Base-by-base conservation (phyloP, 2,797 vertebrate genomes). In the Ceryle rudis region DNA sequence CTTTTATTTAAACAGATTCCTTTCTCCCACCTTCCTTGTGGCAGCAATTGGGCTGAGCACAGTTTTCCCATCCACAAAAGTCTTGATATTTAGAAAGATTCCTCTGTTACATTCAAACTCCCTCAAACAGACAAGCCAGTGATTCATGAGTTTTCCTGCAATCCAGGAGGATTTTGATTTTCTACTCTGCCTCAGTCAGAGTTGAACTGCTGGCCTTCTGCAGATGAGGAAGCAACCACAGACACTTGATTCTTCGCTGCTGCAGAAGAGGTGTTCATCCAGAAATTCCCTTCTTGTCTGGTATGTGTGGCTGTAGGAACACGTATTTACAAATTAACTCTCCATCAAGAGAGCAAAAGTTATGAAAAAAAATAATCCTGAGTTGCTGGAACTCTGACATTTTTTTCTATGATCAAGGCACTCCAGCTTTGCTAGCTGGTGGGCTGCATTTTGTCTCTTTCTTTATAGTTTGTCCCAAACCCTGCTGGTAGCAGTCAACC, bases 81-180 rank as follows among this genome's bases (percentile, higher is more conserved):
- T 35, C 73, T 71, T 77, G 70, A 67, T 77, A 72, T 64, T 88
- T 75, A 81, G 69, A 93, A 81, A 72, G n/a, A 88, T 81, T 92
- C 17, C 49, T 79, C 58, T 54, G 93, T 83, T 86, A 51, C 26
- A 66, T 79, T 80, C 80, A 88, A 75, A 8, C 37, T 15, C 61
- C 46, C 42, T 93, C 54, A 62, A 91, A 81, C 3, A 19, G 58
- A 62, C 44, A 70, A 71, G 39, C 16, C 54, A 80, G 35, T 70
- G 55, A 82, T 92, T 87, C 73, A 75, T 69, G 58, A 89, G 47
- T 67, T 89, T 92, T 75, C 70, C 1, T 3, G n/a, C 28, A 52
- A 72, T 77, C 66, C 80, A 41, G 54, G 28, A 89, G n/a, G 54
- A 91, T 62, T 84, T 51, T 52, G 51, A 62, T 89, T 84, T 89